Evolutionary conservation across 2,888 invertebrate genomes (phyloP).

Genomic region (Apotomis capreana): DNA sequence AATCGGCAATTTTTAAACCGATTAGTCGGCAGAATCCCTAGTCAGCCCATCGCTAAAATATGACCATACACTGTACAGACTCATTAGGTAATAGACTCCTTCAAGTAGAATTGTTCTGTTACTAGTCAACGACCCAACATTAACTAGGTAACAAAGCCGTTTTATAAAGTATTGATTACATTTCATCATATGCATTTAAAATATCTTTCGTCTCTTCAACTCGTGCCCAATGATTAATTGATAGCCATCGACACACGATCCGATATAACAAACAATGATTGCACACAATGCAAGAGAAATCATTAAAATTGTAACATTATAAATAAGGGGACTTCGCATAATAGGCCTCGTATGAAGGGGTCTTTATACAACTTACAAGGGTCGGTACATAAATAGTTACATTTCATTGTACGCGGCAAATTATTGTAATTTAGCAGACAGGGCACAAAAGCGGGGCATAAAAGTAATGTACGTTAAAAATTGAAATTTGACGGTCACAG

Average conservation of each 20-base stretch:
- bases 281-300: slow-evolving; percentile 54
- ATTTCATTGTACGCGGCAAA: slow-evolving; percentile 71
- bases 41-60: too few relatives aligned
- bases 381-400: slow-evolving; percentile 67
- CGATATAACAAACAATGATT: slow-evolving; percentile 45
- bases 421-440: slow-evolving; percentile 72
- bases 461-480: slow-evolving; percentile 47
- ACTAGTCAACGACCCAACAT: too few relatives aligned
- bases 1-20: too few relatives aligned
- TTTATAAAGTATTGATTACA: background rate
- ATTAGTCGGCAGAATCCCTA: too few relatives aligned
- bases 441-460: slow-evolving; percentile 57
- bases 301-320: slow-evolving; percentile 80
- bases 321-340: slow-evolving; percentile 73
- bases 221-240: slow-evolving; percentile 36
- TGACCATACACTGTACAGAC: too few relatives aligned
- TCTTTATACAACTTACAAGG: slow-evolving; percentile 59
- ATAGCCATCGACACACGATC: slow-evolving; percentile 40
- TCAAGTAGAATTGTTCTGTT: too few relatives aligned
- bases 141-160: too few relatives aligned
- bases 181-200: background rate
- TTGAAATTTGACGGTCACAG: slow-evolving; percentile 52
- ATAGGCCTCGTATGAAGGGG: slow-evolving; percentile 75
- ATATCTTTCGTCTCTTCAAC: background rate
- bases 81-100: too few relatives aligned